Base-by-base conservation (phyloP, 53 echinoderm and acorn worm species). In the Echinarachnius parma region DNA sequence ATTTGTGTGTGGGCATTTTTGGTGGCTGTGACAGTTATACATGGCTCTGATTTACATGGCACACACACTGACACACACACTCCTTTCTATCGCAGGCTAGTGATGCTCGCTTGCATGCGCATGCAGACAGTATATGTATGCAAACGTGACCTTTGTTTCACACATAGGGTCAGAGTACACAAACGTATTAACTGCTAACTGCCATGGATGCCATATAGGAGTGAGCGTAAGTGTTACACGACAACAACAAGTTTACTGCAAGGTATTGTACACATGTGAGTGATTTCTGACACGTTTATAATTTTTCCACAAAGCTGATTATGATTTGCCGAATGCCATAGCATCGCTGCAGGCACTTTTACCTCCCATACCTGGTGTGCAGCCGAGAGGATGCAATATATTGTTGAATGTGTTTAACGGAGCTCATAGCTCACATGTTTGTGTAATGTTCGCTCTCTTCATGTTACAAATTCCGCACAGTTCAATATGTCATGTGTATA, bases 401-500 rank as follows among this genome's bases (percentile, higher is more conserved):
- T n/a, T 72, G 74, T 56, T 72, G 74, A 45, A 72, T 56, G 57
- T 30, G 74, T 56, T 72, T 56, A 56, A 28, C 44, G 28, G 30
- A 57, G 74, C 39, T 72, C 74, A 39, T 72, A 72, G 74, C 74
- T 56, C 57, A 56, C 74, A 72, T 72, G 74, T 72, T 72, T 72
- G 57, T 56, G 74, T 72, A 72, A 72, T 72, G 74, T 72, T 72
- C 74, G 25, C 57, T 42, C 74, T 72, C 56, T 56, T 72, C 74
- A 72, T 72, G 74, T 72, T 72, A 72, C 74, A 39, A 56, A 72
- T 72, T 72, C 74, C 74, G 57, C 74, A 72, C 74, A 72, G 74
- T 72, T 72, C 74, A 72, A 72, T 72, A 57, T 72, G 74, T 72
- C 74, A 72, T 72, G 74, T 72, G 74, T 72, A 72, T 72, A 72